phyloP scores from a whole-genome alignment of 2,797 vertebrate genomes.

The Erithacus rubecula region DNA sequence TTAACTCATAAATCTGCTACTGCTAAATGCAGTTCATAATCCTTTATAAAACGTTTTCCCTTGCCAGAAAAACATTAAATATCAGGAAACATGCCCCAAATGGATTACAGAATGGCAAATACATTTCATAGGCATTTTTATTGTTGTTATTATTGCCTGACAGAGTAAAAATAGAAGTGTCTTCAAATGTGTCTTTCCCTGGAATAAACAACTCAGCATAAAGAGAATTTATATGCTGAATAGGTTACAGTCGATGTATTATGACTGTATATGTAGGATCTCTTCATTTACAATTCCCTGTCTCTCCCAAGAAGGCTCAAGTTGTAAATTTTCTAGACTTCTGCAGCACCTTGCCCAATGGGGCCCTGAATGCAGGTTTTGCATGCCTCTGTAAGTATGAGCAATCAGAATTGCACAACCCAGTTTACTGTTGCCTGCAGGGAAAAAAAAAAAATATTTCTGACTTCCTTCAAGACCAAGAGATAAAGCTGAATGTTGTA shows the following conservation, averaged over 20 bases:
- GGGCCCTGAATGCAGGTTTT: not conserved
- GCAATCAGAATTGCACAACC: not conserved
- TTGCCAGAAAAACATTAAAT: not conserved
- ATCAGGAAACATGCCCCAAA: not conserved
- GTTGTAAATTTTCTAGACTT: not conserved
- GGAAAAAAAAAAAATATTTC: not conserved
- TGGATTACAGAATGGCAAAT: not conserved
- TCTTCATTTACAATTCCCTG: not conserved
- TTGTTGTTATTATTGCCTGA: not conserved
- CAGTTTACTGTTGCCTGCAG: not conserved
- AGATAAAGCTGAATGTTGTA: not conserved
- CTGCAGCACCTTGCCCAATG: not conserved
- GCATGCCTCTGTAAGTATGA: not conserved
- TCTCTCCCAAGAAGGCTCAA: not conserved
- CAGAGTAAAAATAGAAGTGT: not conserved
- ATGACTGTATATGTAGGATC: not conserved
- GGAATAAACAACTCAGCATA: not conserved
- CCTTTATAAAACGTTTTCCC: not conserved
- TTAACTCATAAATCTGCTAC: not conserved
- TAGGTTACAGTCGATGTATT: not conserved
- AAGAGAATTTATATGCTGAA: conserved; percentile 3
- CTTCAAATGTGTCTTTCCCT: conserved; percentile 1
- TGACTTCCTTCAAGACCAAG: not conserved
- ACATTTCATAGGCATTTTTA: not conserved
- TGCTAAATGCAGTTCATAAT: not conserved